phyloP scores from a whole-genome alignment of 2,113 vertebrate species.

The Macrotis lagotis region DNA sequence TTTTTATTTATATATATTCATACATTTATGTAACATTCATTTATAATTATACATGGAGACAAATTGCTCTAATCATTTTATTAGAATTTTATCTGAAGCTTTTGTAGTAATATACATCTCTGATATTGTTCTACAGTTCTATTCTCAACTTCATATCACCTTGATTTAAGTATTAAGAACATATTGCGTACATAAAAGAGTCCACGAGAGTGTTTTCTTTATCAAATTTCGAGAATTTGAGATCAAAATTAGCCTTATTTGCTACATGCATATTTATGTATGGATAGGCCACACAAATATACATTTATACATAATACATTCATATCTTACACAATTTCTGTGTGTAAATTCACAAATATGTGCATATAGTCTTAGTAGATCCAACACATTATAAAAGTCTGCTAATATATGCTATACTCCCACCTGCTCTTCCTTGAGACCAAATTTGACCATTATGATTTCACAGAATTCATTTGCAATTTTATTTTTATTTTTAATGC shows the following conservation, averaged over 20 bases:
- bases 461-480: background rate
- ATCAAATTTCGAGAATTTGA: background rate
- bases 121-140: background rate
- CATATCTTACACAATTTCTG: no score
- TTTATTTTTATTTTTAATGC: no score
- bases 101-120: no score
- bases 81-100: no score
- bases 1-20: background rate
- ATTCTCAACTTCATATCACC: background rate
- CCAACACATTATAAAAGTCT: background rate
- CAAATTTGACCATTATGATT: background rate
- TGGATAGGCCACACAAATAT: no score
- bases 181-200: background rate
- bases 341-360: background rate
- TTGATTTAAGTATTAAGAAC: background rate
- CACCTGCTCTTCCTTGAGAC: background rate
- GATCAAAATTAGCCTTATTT: no score
- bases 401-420: background rate
- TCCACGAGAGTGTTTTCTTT: background rate
- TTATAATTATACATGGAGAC: no score
- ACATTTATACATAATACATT: no score
- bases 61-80: no score
- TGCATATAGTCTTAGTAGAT: background rate
- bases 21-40: no score
- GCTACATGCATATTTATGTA: no score